These are phyloP conservation scores for Hylia prasina DNA, from an alignment of 2,113 vertebrate species.

Conservation along the genomic window DNA sequence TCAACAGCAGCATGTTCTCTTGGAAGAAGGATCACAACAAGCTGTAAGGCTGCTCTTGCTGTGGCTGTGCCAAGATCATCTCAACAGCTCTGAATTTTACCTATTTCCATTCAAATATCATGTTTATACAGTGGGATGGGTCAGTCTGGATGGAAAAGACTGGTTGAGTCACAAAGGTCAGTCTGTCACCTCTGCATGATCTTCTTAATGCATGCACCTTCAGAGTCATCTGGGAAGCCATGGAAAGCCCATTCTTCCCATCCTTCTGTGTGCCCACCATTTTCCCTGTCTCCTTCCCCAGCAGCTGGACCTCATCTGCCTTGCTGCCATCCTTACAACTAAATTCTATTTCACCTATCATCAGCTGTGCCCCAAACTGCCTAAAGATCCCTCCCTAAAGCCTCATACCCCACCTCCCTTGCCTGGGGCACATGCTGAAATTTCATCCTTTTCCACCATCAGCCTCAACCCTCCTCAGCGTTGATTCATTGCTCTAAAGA, in stretches of 20 bases:
- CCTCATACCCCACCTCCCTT: not conserved
- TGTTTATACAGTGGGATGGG: not conserved
- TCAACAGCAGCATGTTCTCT: not conserved
- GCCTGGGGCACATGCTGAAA: not conserved
- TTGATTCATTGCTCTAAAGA: not conserved
- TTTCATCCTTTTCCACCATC: not conserved
- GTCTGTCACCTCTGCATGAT: accelerated
- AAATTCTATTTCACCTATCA: not conserved
- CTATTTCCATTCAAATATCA: not conserved
- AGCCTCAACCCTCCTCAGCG: not conserved
- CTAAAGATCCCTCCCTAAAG: not conserved
- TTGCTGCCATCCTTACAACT: not conserved
- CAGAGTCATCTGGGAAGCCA: not conserved
- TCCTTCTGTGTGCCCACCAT: not conserved
- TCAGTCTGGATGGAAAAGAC: not conserved
- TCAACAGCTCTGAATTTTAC: not conserved
- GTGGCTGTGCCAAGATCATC: not conserved
- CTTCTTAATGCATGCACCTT: not conserved
- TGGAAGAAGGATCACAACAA: not conserved
- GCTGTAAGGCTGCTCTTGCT: not conserved
- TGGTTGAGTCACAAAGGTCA: accelerated
- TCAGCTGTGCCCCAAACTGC: not conserved
- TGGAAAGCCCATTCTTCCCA: not conserved
- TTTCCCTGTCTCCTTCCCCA: not conserved
- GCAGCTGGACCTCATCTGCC: not conserved